Percentiles rank a stretch among this genome's conserved stretches.
Conservation (phyloP, 92 coral and sea anemone species). For the Phenganax marumi region DNA sequence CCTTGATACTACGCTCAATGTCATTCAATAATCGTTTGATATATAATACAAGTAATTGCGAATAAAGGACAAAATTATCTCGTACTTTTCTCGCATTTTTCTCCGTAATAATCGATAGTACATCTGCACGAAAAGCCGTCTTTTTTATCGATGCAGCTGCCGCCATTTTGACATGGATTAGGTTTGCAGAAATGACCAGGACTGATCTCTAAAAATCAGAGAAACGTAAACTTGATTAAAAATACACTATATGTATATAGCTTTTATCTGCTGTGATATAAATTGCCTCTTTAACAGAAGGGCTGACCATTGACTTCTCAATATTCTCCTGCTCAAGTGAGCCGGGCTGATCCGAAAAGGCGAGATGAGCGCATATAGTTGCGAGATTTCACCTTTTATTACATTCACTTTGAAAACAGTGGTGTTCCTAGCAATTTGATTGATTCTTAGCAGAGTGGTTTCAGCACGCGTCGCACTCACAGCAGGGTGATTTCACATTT, state of each 20-base stretch:
- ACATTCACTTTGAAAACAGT: no score
- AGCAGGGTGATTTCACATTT: no score
- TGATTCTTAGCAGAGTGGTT: no score
- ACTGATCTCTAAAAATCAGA: neutral
- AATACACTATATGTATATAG: neutral
- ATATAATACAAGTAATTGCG: neutral
- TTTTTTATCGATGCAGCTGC: neutral
- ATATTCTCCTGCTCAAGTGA: neutral
- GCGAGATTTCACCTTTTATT: neutral
- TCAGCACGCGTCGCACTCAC: no score
- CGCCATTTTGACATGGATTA: neutral
- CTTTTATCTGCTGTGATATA: neutral
- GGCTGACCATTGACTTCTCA: neutral
- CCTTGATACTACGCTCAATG: no score
- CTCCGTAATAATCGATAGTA: neutral
- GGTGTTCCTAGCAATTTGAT: no score
- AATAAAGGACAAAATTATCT: neutral
- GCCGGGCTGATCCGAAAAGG: neutral
- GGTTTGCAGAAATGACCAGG: neutral
- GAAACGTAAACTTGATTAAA: neutral
- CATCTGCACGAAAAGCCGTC: conserved; percentile 14
- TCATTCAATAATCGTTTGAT: no score
- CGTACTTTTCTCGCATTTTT: neutral
- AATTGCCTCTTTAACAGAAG: no score
- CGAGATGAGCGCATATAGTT: neutral